Evolutionary conservation across 2,113 vertebrate genomes (phyloP), one percentile per base, ranked within the genome.

Genomic region (Notothenia coriiceps): DNA sequence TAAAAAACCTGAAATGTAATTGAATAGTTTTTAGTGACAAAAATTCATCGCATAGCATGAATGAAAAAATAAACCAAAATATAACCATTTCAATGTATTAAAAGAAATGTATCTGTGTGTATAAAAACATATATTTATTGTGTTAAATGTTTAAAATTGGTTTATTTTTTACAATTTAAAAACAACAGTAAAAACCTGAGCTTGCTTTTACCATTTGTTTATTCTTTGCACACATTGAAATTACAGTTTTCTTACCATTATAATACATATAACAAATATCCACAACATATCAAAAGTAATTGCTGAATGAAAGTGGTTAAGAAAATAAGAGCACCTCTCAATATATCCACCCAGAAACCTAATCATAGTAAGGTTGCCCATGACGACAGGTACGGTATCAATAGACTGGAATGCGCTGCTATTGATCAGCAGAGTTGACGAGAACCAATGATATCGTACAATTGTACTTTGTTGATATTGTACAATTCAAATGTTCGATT

Each of bases 261-360:
- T 83, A 78, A 91, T 14, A 64, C 71, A 82, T 17, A 52, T 52
- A 79, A 87, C 55, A 22, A 70, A 63, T 66, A 82, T 80, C 72
- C 84, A 92, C 83, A 85, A 80, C 57, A 88, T 91, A 93, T 92
- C 77, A 92, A 91, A 92, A 90, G 61, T 83, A 90, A 89, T 90
- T 62, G 70, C 78, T 85, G 80, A 65, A 86, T 84, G 74, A 73
- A 70, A 63, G n/a, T 40, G 35, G 35, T 78, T 74, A 62, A 79
- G 60, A 87, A 84, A 84, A 87, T 81, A 86, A 76, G 74, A 91
- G 79, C 18, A 71, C 33, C 55, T 83, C 77, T 90, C 80, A 86
- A 89, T 70, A 83, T 71, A 75, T 77, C 76, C 70, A 65, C 73
- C 63, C 59, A 63, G 47, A 86, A 80, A 84, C 43, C 22, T 74